Base-by-base conservation (phyloP, 2,888 invertebrate genomes). In the Anthoptus insignis region DNA sequence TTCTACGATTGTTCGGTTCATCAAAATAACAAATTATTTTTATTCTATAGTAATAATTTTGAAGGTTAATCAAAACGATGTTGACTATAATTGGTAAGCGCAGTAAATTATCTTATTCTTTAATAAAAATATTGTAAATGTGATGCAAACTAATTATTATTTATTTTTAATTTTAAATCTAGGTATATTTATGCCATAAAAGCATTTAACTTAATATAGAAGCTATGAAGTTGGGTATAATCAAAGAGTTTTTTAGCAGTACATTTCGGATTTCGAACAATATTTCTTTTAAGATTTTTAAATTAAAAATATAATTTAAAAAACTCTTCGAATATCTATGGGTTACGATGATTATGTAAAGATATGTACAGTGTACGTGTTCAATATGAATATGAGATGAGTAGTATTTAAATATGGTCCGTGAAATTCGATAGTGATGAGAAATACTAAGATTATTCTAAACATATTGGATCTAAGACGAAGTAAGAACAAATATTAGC, bases 301-400 rank as follows among this genome's bases (percentile, higher is more conserved):
- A n/a, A n/a, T n/a, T n/a, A n/a, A n/a, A n/a, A n/a, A n/a, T 13
- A 24, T 49, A 13, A 22, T 24, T 29, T 50, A 50, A 50, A 50
- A 2, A 34, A 13, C 19, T 32, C 19, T 52, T 16, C 19, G 11
- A 34, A 19, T 52, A 14, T 34, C n/a, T 47, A 24, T 47, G 24
- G 13, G 47, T 47, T 47, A 47, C 7, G 47, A 47, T 42, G 42
- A 42, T 11, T 19, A 42, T 19, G 42, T 42, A 19, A 11, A 19
- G 19, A 42, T 42, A 42, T 42, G 42, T 42, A 42, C 42, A 42
- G 19, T 42, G 42, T 42, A 19, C n/a, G 11, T 42, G 42, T 42
- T 42, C 9, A 11, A 19, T 19, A 19, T 19, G 42, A 42, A 42
- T 42, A 42, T 42, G 42, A 8, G 19, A 19, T 19, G 19, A 11